Conservation (phyloP, 2,888 invertebrate species). For the Mythimna albipuncta region DNA sequence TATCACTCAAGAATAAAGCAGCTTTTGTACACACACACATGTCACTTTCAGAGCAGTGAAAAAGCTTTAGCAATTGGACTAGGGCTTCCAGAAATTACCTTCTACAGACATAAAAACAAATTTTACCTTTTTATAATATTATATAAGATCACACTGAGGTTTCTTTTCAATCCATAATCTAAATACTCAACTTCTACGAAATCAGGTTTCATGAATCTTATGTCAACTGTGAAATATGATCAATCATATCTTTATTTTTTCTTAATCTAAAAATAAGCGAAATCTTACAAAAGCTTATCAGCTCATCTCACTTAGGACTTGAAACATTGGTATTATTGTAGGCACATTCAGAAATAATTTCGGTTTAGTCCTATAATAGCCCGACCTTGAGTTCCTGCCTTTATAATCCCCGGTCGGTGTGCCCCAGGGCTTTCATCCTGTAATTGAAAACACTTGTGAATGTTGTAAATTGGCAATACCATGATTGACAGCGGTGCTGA, state of each 20-base stretch:
- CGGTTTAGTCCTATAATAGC: constrained; percentile 13
- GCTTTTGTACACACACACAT: too few relatives aligned
- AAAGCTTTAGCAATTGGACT: too few relatives aligned
- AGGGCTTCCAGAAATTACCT: too few relatives aligned
- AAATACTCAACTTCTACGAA: not conserved
- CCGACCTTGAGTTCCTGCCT: constrained; percentile 38
- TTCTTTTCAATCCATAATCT: not conserved
- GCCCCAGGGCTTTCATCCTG: constrained; percentile 27
- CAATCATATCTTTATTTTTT: not conserved
- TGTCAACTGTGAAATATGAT: not conserved
- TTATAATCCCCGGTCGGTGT: constrained; percentile 21
- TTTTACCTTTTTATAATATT: too few relatives aligned
- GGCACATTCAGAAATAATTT: constrained; percentile 26
- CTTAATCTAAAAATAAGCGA: constrained; percentile 3
- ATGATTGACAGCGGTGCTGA: constrained; percentile 62
- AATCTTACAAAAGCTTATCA: not conserved
- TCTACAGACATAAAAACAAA: too few relatives aligned
- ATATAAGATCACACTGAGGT: not conserved
- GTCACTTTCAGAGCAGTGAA: too few relatives aligned
- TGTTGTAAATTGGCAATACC: constrained; percentile 56
- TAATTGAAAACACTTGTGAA: constrained; percentile 57
- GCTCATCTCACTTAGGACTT: not conserved
- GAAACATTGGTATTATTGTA: constrained; percentile 10
- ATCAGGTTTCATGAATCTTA: not conserved
- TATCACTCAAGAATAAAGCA: too few relatives aligned